These are phyloP conservation scores for Orchestes rusci DNA, from an alignment of 2,888 invertebrate species.

Conservation along the genomic window DNA sequence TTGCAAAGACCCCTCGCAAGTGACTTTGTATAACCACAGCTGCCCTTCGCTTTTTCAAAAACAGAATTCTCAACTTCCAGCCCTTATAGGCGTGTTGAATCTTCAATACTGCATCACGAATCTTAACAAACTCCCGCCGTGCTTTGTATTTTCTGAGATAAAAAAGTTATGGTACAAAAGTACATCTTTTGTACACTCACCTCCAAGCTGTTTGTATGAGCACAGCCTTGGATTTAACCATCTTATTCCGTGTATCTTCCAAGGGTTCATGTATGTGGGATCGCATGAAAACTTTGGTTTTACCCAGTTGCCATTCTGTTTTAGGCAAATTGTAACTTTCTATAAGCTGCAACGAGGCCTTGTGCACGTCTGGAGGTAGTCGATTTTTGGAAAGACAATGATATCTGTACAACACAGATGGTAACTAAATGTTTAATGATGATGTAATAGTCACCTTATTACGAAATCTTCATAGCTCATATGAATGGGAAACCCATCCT, in stretches of 20 bases:
- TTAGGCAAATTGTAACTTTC: slow-evolving; percentile 59
- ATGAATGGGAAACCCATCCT: slow-evolving; percentile 86
- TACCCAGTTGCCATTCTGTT: slow-evolving; percentile 84
- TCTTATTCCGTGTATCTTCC: slow-evolving; percentile 67
- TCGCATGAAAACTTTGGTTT: slow-evolving; percentile 77
- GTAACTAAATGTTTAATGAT: too few relatives aligned
- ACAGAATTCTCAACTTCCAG: slow-evolving; percentile 76
- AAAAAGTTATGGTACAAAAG: too few relatives aligned
- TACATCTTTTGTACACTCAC: slow-evolving; percentile 1
- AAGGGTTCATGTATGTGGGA: slow-evolving; percentile 76
- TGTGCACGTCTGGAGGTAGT: slow-evolving; percentile 45
- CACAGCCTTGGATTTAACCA: slow-evolving; percentile 63
- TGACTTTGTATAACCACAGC: slow-evolving; percentile 81
- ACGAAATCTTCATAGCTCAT: slow-evolving; percentile 70
- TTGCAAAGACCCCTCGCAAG: slow-evolving; percentile 80
- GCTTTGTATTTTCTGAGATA: slow-evolving; percentile 49
- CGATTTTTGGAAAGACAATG: slow-evolving; percentile 56
- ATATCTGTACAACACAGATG: slow-evolving; percentile 47
- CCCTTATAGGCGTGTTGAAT: slow-evolving; percentile 82
- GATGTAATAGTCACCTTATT: slow-evolving; percentile 35
- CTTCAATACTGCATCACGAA: slow-evolving; percentile 60
- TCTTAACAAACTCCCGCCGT: slow-evolving; percentile 59
- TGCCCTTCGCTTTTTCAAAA: slow-evolving; percentile 73
- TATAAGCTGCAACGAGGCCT: slow-evolving; percentile 49
- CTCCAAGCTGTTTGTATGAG: slow-evolving; percentile 59